Evolutionary conservation across 2,888 invertebrate species (phyloP).

Genomic region (Pollenia griseotomentosa): DNA sequence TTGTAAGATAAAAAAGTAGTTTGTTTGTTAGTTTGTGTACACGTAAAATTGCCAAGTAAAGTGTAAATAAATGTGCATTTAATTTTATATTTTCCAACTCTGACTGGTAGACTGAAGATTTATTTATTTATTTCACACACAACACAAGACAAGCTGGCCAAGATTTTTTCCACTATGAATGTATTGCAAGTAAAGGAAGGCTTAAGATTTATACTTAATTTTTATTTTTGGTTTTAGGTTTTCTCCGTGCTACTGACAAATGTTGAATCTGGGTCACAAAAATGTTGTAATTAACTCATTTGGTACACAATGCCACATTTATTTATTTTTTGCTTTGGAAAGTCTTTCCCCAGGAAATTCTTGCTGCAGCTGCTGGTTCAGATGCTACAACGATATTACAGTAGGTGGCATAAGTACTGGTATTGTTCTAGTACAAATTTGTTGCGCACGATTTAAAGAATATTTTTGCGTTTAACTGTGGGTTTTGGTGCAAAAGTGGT

Average conservation of each 20-base stretch:
- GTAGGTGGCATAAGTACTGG: constrained; percentile 25
- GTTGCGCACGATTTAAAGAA: constrained; percentile 47
- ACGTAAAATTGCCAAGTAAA: constrained; percentile 41
- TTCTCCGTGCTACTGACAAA: constrained; percentile 59
- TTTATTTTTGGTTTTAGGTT: constrained; percentile 28
- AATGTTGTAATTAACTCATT: constrained; percentile 72
- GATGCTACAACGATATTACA: constrained; percentile 41
- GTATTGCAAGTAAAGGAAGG: not conserved
- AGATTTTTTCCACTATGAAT: constrained; percentile 10
- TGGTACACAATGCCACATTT: constrained; percentile 60
- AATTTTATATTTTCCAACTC: constrained; percentile 48
- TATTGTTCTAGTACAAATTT: constrained; percentile 42
- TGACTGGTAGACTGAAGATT: constrained; percentile 13
- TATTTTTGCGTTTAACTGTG: constrained; percentile 31
- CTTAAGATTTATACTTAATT: constrained; percentile 52
- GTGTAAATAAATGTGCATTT: constrained; percentile 68
- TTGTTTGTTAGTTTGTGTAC: constrained; percentile 16
- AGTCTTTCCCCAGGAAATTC: constrained; percentile 61
- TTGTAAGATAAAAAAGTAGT: not conserved
- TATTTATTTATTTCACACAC: constrained; percentile 40
- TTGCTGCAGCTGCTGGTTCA: constrained; percentile 52
- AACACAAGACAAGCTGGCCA: constrained; percentile 38
- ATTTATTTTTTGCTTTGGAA: constrained; percentile 30
- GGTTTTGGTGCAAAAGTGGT: constrained; percentile 41
- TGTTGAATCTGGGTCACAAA: constrained; percentile 69